Base-by-base conservation (phyloP, 2,888 invertebrate genomes). In the Anthrax anthrax region DNA sequence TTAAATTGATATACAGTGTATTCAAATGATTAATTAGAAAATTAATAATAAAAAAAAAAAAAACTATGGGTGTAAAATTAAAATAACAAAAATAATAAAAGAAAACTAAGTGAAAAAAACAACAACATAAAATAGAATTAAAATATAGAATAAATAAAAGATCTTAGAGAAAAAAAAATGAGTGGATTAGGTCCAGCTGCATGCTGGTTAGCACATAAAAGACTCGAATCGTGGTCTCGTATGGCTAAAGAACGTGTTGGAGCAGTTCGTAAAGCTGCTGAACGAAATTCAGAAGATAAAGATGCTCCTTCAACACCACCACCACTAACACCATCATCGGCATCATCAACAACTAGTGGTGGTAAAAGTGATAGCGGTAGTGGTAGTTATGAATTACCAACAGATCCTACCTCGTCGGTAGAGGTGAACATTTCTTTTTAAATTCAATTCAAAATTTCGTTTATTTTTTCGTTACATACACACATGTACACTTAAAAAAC, bases 161-260 rank as follows among this genome's bases (percentile, higher is more conserved):
- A 6, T 23, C 23, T 6, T 6, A 23, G 8, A 23, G 8, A 23
- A 32, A 32, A 3, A 39, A 63, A 54, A 49, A 78, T 78, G 78
- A 78, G 78, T 65, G 81, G 81, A 47, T 70, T 82, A 57, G 81
- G 81, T 56, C 83, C 82, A 47, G 78, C 82, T 16, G 78, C 80
- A 50, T 81, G 81, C 56, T 84, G 83, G 83, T 78, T 81, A 51
- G 80, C 83, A 23, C 83, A 84, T 65, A 83, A 83, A 63, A 70
- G 82, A 52, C 72, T 84, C 39, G 83, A 83, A 63, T 80, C 81
- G 10, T 84, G 84, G 84, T 83, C 83, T 3, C 70, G 79, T 47
- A 80, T 82, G 42, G 83, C 83, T 40, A 76, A 81, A 58, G 82
- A 83, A 59, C 70, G 81, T 40, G 69, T 69, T 42, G 67, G 67